Percentiles rank a stretch among this genome's conserved stretches.
These are phyloP conservation scores for Aphaenogaster floridana DNA, from an alignment of 1,140 invertebrate species.

Conservation along the genomic window DNA sequence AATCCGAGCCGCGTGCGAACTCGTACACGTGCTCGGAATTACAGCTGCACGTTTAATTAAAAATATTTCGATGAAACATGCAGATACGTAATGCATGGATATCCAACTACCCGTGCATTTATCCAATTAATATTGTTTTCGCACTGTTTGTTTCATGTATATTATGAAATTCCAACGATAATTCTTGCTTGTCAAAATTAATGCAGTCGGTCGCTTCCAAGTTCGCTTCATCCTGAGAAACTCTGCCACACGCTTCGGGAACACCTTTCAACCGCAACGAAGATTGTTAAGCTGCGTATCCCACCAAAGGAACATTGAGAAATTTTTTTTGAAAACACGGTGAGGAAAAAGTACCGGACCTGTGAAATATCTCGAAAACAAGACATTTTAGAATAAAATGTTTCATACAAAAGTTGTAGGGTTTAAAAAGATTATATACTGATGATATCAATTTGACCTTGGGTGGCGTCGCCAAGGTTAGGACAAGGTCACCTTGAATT, in stretches of 20 bases:
- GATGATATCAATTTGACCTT: too few species aligned
- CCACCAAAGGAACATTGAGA: too few species aligned
- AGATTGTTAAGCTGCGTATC: background rate
- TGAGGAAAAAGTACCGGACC: too few species aligned
- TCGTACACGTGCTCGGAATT: background rate
- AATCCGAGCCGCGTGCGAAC: constrained; percentile 49
- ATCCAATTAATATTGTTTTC: background rate
- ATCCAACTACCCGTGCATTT: background rate
- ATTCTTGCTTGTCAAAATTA: background rate
- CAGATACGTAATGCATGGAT: background rate
- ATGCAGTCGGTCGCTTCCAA: background rate
- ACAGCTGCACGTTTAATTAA: background rate
- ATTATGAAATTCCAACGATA: background rate
- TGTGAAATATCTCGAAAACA: too few species aligned
- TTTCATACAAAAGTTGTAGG: too few species aligned
- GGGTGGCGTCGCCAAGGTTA: too few species aligned
- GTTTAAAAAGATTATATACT: too few species aligned
- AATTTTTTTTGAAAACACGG: too few species aligned
- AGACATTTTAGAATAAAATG: too few species aligned
- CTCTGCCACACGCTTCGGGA: background rate
- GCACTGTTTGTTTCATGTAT: background rate
- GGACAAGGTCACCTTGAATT: too few species aligned
- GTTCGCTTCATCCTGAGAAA: background rate
- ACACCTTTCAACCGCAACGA: background rate
- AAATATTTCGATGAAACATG: background rate